Percentiles rank a stretch among this genome's conserved stretches.
phyloP scores from a whole-genome alignment of 1,140 invertebrate genomes.

The Dendroctonus ponderosae region DNA sequence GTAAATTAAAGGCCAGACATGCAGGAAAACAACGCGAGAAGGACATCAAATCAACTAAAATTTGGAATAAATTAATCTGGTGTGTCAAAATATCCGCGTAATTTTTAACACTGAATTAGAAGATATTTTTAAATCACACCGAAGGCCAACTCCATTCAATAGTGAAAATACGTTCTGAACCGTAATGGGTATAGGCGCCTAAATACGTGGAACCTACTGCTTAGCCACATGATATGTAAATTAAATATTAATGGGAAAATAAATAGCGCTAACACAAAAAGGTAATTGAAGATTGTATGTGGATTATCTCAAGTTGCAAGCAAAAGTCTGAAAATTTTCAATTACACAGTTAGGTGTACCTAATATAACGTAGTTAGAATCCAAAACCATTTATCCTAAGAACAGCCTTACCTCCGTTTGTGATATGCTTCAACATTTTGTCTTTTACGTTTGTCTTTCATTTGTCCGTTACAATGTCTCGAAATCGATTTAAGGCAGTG shows the following conservation, averaged over 20 bases:
- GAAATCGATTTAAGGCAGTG: constrained; percentile 36
- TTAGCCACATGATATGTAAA: no score
- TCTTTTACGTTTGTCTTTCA: constrained; percentile 32
- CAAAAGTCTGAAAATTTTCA: neutral
- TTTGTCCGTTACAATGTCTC: constrained; percentile 32
- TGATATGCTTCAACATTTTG: constrained; percentile 50
- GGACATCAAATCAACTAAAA: no score
- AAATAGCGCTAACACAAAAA: no score
- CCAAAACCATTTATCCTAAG: neutral
- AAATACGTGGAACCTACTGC: no score
- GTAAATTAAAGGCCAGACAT: no score
- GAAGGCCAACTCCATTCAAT: constrained; percentile 13
- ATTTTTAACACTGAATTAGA: constrained; percentile 6
- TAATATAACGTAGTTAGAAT: neutral
- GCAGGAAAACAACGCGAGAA: no score
- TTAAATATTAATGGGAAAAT: no score
- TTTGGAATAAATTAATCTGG: neutral
- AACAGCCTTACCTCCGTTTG: constrained; percentile 40
- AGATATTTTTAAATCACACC: constrained; percentile 12
- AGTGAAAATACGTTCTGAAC: no score
- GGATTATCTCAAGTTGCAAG: neutral
- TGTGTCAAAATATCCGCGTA: neutral
- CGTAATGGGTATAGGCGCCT: no score
- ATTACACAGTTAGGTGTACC: neutral
- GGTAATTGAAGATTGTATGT: neutral